Conservation (phyloP, 2,113 vertebrate species). For the Paralichthys olivaceus region DNA sequence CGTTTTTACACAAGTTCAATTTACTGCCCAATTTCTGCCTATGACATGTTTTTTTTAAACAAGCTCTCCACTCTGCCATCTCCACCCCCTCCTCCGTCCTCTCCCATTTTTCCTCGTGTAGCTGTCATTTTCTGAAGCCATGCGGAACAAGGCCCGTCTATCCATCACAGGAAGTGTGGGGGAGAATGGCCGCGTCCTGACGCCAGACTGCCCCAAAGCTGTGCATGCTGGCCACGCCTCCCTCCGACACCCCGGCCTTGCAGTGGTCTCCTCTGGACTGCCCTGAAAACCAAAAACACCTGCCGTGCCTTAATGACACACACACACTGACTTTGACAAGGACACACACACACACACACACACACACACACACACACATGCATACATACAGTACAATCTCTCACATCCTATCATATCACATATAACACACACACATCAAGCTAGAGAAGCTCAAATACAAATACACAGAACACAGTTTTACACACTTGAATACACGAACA, state of each 20-base stretch:
- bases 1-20: constrained; percentile 3
- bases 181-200: constrained; percentile 94
- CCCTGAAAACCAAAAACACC: constrained; percentile 99
- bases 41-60: constrained; percentile 9
- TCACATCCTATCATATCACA: not conserved
- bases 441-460: not conserved
- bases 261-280: constrained; percentile 97
- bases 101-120: constrained; percentile 71
- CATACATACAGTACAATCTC: constrained; percentile 6
- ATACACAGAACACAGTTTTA: constrained; percentile 62
- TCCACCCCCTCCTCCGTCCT: constrained; percentile 54
- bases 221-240: constrained; percentile 90
- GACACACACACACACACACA: constrained; percentile 28
- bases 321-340: constrained; percentile 53
- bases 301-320: constrained; percentile 96
- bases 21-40: constrained; percentile 10
- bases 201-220: constrained; percentile 97
- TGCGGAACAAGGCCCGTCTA: constrained; percentile 99
- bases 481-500: constrained; percentile 50
- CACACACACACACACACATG: constrained; percentile 66
- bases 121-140: constrained; percentile 99
- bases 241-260: constrained; percentile 94
- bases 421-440: constrained; percentile 23
- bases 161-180: constrained; percentile 98
- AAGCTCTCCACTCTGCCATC: constrained; percentile 36